Evolutionary conservation across 1,140 invertebrate genomes (phyloP), one percentile per base, ranked within the genome.

Genomic region (Myzus persicae): DNA sequence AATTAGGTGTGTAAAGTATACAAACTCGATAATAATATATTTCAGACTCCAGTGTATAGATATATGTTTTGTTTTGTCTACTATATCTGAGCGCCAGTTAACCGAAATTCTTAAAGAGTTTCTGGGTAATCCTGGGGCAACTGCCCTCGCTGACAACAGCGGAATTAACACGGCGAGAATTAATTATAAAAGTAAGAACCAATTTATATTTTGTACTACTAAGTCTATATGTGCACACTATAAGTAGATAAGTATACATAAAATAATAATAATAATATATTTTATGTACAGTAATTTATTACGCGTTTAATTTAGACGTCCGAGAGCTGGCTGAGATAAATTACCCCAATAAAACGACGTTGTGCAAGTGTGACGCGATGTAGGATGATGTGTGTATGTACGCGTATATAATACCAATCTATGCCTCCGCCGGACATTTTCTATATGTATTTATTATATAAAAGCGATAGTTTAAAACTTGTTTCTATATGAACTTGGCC

Each of bases 401-500:
- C 24, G 38, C 5, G 84, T 85, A 26, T 85, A 44, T 31, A 18
- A 14, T 44, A 38, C 36, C 6, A 82, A 82, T 38, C 46, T 90
- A 90, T n/a, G 59, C 26, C 54, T 59, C 31, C 31, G 3, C 31
- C 14, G 31, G 59, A 67, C 31, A 14, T 67, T 67, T 67, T 67
- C 0, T n/a, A 67, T 18, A n/a, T n/a, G 59, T n/a, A 67, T 67
- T 67, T 67, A 67, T 67, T n/a, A 4, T 67, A 40, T 90, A 90
- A 90, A 90, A 91, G 38, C 59, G 59, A 91, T 81, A 81, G 90
- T 81, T 91, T 44, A 5, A 91, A 91, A 91, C 90, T 44, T 76
- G 90, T 91, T 81, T 76, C 22, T 42, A 42, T 46, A 40, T 81
- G 90, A 81, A 91, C 90, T 91, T 91, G 90, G 90, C 90, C 90